These are phyloP conservation scores for Abscondita cerata DNA, from an alignment of 2,888 invertebrate genomes.

Conservation along the genomic window DNA sequence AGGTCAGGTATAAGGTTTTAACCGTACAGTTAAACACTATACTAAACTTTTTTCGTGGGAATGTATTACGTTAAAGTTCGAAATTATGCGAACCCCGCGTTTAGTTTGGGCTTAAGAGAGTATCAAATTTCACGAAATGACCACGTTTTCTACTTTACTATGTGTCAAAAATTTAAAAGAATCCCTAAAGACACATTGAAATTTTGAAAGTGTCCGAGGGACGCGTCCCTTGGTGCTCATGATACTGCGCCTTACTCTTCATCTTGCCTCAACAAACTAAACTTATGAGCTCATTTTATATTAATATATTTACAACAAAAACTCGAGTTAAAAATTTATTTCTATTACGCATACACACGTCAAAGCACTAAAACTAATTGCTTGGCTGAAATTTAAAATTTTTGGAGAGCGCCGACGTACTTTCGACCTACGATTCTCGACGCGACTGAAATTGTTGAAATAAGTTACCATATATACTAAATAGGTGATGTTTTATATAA, in stretches of 20 bases:
- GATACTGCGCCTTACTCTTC: conserved; percentile 46
- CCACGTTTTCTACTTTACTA: conserved; percentile 59
- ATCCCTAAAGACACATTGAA: conserved; percentile 58
- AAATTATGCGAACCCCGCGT: background rate
- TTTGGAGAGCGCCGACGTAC: no score
- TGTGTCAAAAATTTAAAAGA: conserved; percentile 62
- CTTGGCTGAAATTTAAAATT: no score
- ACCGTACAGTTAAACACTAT: conserved; percentile 1
- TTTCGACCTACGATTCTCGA: no score
- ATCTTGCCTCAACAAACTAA: conserved; percentile 19
- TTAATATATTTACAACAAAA: no score
- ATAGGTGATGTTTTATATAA: no score
- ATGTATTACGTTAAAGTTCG: background rate
- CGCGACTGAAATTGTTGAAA: no score
- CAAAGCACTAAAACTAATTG: no score
- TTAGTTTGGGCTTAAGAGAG: conserved; percentile 32
- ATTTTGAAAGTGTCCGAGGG: conserved; percentile 61
- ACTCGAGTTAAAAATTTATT: no score
- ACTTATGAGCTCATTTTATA: background rate
- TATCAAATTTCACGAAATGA: conserved; percentile 56
- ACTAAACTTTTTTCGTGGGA: background rate
- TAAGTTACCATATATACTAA: no score
- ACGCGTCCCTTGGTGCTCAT: conserved; percentile 56
- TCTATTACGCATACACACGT: no score
- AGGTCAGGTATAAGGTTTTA: conserved; percentile 34